Conservation (phyloP, 2,113 vertebrate species). For the Geothlypis trichas region DNA sequence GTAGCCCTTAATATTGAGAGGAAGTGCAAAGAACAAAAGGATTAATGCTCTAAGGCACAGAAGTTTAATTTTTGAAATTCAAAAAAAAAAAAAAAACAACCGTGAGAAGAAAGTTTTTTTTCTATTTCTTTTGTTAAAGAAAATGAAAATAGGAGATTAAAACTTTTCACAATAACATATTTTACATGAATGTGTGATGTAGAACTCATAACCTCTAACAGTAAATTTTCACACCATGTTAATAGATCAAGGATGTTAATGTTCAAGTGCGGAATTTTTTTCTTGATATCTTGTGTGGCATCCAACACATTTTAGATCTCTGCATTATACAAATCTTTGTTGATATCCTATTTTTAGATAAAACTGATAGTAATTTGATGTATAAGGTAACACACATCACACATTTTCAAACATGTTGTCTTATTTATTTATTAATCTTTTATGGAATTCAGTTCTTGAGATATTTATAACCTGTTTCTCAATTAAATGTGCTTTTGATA, state of each 20-base stretch:
- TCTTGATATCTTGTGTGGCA: neutral
- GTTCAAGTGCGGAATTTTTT: accelerated
- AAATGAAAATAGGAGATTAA: neutral
- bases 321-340: neutral
- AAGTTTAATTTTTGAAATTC: neutral
- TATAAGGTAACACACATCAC: neutral
- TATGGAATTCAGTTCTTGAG: neutral
- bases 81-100: neutral
- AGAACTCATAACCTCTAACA: neutral
- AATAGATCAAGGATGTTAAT: neutral
- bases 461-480: neutral
- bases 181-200: accelerated
- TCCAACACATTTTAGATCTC: neutral
- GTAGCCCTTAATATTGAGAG: neutral
- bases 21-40: neutral
- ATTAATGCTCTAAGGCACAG: neutral
- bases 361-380: neutral
- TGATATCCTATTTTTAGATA: neutral
- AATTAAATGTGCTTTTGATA: neutral
- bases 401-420: neutral
- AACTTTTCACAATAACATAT: neutral
- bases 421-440: neutral
- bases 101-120: neutral
- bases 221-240: neutral
- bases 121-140: neutral